phyloP scores from a whole-genome alignment of 1,140 invertebrate genomes.

The Saccostrea cuccullata region DNA sequence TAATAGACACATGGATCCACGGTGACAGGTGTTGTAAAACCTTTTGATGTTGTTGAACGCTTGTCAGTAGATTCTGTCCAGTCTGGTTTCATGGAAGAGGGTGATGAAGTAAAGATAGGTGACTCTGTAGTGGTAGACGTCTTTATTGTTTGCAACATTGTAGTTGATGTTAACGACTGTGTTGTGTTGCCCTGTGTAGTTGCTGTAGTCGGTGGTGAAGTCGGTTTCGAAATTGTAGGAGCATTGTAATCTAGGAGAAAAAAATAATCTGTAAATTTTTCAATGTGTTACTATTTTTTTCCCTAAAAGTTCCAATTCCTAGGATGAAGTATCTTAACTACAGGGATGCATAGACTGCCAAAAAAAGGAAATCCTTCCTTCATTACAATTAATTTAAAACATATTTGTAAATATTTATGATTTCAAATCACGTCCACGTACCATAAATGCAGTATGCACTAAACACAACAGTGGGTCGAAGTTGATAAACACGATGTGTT shows the following conservation, averaged over 20 bases:
- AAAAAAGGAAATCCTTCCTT: too few species aligned
- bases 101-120: neutral
- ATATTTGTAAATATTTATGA: too few species aligned
- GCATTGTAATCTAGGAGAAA: too few species aligned
- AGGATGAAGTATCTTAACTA: too few species aligned
- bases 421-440: neutral
- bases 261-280: too few species aligned
- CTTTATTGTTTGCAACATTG: neutral
- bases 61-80: neutral
- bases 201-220: neutral
- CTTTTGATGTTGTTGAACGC: neutral
- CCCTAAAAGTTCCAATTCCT: too few species aligned
- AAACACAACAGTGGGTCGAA: neutral
- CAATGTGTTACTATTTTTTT: too few species aligned
- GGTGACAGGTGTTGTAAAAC: neutral
- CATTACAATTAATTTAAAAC: too few species aligned
- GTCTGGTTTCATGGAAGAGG: too few species aligned
- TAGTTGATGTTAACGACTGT: too few species aligned
- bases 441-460: conserved; percentile 3
- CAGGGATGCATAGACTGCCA: too few species aligned
- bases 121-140: neutral
- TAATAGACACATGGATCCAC: neutral
- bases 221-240: neutral
- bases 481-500: neutral
- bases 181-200: neutral